Percentiles rank a stretch among this genome's conserved stretches.
Evolutionary conservation across 2,888 invertebrate genomes (phyloP).

Genomic region (Taphrorychus bicolor): DNA sequence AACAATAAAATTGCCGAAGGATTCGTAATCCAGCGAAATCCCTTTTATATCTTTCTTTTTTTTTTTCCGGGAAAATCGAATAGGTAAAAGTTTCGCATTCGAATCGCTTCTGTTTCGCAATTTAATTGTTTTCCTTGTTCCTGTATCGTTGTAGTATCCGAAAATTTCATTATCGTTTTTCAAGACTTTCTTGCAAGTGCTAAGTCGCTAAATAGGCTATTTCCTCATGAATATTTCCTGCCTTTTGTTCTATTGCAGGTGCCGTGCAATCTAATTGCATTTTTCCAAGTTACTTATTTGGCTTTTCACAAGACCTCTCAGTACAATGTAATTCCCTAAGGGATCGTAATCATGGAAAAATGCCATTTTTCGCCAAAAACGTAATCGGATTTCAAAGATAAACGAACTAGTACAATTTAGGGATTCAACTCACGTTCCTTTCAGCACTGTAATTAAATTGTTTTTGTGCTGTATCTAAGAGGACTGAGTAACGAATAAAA

Average conservation of each 20-base stretch:
- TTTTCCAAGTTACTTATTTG: not conserved
- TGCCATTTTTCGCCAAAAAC: constrained; percentile 15
- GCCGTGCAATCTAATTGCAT: too few species aligned
- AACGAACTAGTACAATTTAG: constrained; percentile 21
- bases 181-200: too few species aligned
- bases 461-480: constrained; percentile 32
- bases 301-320: not conserved
- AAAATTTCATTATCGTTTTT: not conserved
- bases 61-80: not conserved
- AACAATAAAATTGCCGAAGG: constrained; percentile 1
- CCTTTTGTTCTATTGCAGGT: too few species aligned
- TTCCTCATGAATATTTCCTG: too few species aligned
- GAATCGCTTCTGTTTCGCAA: not conserved
- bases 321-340: not conserved
- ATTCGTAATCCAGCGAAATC: not conserved
- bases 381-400: constrained; percentile 28
- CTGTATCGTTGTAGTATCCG: not conserved
- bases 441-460: constrained; percentile 45
- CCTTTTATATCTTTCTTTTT: not conserved
- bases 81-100: not conserved
- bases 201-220: too few species aligned
- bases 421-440: constrained; percentile 38
- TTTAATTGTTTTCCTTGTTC: not conserved
- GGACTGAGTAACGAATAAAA: constrained; percentile 38
- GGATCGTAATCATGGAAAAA: constrained; percentile 18